phyloP scores from a whole-genome alignment of 1,140 invertebrate genomes.

The Pseudomyrmex cubaensis region DNA sequence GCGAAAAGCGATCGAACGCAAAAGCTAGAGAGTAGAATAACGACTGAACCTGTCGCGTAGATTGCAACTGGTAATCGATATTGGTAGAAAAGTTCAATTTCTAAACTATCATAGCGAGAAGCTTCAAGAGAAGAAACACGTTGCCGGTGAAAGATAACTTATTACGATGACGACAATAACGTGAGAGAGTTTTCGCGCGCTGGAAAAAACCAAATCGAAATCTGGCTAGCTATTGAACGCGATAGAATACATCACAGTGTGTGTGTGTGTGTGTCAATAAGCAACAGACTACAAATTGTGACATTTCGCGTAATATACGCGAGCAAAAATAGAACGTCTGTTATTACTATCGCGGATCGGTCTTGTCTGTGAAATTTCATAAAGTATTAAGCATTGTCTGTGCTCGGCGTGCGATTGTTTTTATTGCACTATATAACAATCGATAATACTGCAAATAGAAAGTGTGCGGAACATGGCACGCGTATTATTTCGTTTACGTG shows the following conservation, averaged over 20 bases:
- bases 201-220: not conserved
- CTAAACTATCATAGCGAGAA: constrained; percentile 23
- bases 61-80: constrained; percentile 33
- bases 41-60: constrained; percentile 31
- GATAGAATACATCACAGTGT: not conserved
- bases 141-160: not conserved
- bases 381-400: constrained; percentile 51
- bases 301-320: constrained; percentile 18
- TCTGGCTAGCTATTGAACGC: not conserved
- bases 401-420: constrained; percentile 16
- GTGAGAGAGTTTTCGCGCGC: not conserved
- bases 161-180: not conserved
- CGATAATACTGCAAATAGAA: constrained; percentile 46
- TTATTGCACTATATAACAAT: constrained; percentile 45
- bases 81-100: constrained; percentile 26
- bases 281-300: constrained; percentile 17
- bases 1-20: constrained; percentile 48
- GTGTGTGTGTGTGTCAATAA: not conserved
- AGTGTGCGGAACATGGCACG: not conserved
- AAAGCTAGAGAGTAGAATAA: constrained; percentile 16
- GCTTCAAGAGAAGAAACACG: constrained; percentile 5
- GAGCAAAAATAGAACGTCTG: constrained; percentile 17
- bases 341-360: constrained; percentile 21
- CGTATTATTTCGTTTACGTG: not conserved
- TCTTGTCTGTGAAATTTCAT: constrained; percentile 55